A percentile compares a stretch with the other conserved stretches of the same genome.
phyloP scores from a whole-genome alignment of 2,888 invertebrate species.

The Tetramorium bicarinatum region DNA sequence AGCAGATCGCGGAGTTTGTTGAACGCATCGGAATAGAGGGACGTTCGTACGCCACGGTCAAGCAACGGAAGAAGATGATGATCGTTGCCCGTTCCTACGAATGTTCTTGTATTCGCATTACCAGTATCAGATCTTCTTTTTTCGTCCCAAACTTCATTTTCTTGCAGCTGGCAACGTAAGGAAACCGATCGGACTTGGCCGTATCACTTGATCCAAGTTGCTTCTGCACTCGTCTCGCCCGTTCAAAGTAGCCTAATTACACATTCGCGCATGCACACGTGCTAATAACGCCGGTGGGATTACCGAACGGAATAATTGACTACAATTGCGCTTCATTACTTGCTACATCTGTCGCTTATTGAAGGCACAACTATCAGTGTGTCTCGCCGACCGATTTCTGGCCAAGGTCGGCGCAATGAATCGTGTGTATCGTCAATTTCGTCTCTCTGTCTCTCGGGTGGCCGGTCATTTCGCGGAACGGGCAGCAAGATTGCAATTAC shows the following conservation, averaged over 20 bases:
- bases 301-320: constrained; percentile 38
- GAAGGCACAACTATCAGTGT: constrained; percentile 34
- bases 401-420: constrained; percentile 44
- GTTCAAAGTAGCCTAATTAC: constrained; percentile 21
- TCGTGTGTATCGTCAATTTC: constrained; percentile 43
- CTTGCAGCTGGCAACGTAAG: constrained; percentile 20
- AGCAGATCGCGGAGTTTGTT: constrained; percentile 27
- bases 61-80: neutral
- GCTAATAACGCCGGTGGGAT: constrained; percentile 25
- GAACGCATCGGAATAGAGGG: constrained; percentile 7
- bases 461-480: constrained; percentile 60
- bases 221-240: constrained; percentile 21
- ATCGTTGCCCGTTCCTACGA: constrained; percentile 13
- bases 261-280: constrained; percentile 16
- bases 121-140: constrained; percentile 9
- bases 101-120: constrained; percentile 21
- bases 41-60: constrained; percentile 1
- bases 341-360: constrained; percentile 37
- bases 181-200: constrained; percentile 40
- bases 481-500: constrained; percentile 61
- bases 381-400: constrained; percentile 51
- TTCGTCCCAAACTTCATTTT: constrained; percentile 39
- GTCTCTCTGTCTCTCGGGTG: constrained; percentile 53
- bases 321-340: constrained; percentile 42
- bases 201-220: constrained; percentile 33